Conservation (phyloP, 2,797 vertebrate genomes). For the Rhynchonycteris naso region DNA sequence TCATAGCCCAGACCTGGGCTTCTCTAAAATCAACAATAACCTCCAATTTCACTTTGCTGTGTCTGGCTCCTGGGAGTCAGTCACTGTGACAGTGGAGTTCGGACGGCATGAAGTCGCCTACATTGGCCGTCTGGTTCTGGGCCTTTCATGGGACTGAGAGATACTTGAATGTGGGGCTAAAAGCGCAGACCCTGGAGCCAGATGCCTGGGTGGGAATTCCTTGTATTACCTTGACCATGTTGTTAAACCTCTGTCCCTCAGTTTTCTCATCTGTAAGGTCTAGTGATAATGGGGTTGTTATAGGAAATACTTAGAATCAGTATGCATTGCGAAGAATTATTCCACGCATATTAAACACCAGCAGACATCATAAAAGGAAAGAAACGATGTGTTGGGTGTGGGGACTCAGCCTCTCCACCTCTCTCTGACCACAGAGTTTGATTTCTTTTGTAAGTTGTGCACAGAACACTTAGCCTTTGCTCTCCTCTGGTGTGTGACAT, state of each 20-base stretch:
- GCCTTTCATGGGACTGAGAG: not conserved
- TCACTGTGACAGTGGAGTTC: not conserved
- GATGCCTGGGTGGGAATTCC: not conserved
- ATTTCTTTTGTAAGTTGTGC: not conserved
- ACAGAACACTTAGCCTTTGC: not conserved
- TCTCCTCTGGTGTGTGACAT: not conserved
- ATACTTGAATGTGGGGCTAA: no score
- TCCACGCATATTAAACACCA: not conserved
- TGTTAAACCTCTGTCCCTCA: not conserved
- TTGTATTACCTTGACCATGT: not conserved
- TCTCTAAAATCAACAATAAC: not conserved
- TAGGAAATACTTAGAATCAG: not conserved
- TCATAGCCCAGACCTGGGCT: not conserved
- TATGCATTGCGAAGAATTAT: not conserved
- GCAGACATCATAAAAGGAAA: not conserved
- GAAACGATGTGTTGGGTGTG: rapidly evolving
- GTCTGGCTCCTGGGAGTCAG: not conserved
- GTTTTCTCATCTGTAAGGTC: not conserved
- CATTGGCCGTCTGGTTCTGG: not conserved
- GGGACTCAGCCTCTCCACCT: not conserved
- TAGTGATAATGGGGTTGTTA: not conserved
- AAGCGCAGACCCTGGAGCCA: not conserved
- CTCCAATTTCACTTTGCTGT: not conserved
- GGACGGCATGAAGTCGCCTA: not conserved
- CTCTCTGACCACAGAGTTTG: not conserved